Base-by-base conservation (phyloP, 2,797 vertebrate genomes). In the Nasua narica region DNA sequence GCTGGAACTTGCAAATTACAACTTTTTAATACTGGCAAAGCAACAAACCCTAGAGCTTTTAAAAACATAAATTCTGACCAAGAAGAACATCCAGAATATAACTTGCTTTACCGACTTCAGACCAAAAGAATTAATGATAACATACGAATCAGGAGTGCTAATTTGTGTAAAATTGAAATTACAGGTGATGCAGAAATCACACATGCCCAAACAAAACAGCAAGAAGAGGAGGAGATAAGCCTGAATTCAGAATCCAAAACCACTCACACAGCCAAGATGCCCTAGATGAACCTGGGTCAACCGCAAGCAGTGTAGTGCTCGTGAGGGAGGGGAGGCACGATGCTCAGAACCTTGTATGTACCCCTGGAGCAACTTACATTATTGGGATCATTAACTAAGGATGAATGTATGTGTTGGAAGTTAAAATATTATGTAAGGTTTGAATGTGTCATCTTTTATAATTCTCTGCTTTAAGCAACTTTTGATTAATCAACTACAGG, bases 401-500 rank as follows among this genome's bases (percentile, higher is more conserved):
- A 74, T 21, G 40, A 32, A 78, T 23, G 56, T 18, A 62, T 54
- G 56, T 81, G 12, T 81, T 89, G 88, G 84, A 82, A 95, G 70
- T 91, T 74, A 92, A 90, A 90, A 94, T 86, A 94, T 83, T 82
- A 86, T 70, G 15, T 79, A 79, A 87, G 40, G 46, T 79, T 87
- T 58, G n/a, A 87, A 86, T 54, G 23, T 84, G 58, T 70, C 76
- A 48, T 78, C 89, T 94, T 90, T 60, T 56, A 86, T 74, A 29
- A 79, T 84, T 69, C 72, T 88, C 78, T 94, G 43, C 37, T 92
- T n/a, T 65, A 87, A 95, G 60, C 14, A 13, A 88, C 43, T 82
- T 92, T 78, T 79, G n/a, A 88, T 84, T 88, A 88, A 93, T 52
- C 67, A 88, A 76, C 67, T 35, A 70, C 19, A 95, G 58, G 50